These are phyloP conservation scores for Callinectes sapidus DNA, from an alignment of 2,888 invertebrate species.

Conservation along the genomic window DNA sequence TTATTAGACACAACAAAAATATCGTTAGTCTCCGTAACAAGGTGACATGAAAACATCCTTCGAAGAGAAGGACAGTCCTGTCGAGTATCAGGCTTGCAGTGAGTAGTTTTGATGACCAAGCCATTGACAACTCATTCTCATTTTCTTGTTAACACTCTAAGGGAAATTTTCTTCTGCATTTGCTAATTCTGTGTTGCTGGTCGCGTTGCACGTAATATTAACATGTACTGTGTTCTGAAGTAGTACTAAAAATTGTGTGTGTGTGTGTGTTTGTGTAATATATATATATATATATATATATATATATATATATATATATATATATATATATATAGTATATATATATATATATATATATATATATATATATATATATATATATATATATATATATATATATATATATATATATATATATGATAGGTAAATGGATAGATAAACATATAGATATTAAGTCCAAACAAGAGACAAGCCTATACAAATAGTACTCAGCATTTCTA, in stretches of 20 bases:
- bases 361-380: not conserved
- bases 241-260: not conserved
- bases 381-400: not conserved
- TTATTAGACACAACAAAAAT: not conserved
- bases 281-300: slow-evolving; percentile 4
- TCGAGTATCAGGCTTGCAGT: not conserved
- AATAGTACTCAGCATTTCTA: slow-evolving; percentile 31
- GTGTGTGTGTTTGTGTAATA: not conserved
- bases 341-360: not conserved
- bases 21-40: not conserved
- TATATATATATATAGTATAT: not conserved
- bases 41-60: not conserved
- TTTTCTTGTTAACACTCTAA: not conserved
- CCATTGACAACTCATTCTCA: not conserved
- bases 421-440: slow-evolving; percentile 32
- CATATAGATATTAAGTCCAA: not conserved
- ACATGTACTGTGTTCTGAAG: not conserved
- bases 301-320: not conserved
- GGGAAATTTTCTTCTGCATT: not conserved
- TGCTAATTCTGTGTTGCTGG: not conserved
- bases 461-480: slow-evolving; percentile 17
- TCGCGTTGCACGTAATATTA: not conserved
- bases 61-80: not conserved
- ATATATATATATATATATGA: slow-evolving; percentile 39
- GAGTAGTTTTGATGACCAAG: not conserved